Evolutionary conservation across 2,888 invertebrate genomes (phyloP).

Genomic region (Drosophila nr. fundita): DNA sequence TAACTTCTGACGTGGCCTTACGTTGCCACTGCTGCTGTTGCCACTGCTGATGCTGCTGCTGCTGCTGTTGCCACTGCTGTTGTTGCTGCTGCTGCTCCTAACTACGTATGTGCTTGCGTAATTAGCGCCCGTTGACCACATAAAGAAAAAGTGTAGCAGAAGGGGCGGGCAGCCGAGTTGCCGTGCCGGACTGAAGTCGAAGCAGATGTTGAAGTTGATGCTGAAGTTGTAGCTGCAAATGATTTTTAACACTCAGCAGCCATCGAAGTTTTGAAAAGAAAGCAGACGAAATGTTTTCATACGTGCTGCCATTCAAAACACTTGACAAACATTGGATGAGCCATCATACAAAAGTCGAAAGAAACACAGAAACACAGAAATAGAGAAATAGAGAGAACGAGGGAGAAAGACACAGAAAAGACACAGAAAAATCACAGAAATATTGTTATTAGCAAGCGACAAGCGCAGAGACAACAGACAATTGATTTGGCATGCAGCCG

Average conservation of each 20-base stretch:
- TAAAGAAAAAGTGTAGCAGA: slow-evolving; percentile 60
- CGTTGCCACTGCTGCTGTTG: slow-evolving; percentile 28
- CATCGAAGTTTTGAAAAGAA: slow-evolving; percentile 52
- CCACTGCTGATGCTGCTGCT: no score
- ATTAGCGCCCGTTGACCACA: slow-evolving; percentile 62
- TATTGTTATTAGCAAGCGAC: slow-evolving; percentile 64
- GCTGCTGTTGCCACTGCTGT: slow-evolving; percentile 1
- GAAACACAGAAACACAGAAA: slow-evolving; percentile 15
- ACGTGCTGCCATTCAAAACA: slow-evolving; percentile 65
- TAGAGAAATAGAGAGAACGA: slow-evolving; percentile 11
- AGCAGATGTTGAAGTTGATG: slow-evolving; percentile 21
- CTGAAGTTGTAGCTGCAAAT: slow-evolving; percentile 16
- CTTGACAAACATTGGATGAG: slow-evolving; percentile 65
- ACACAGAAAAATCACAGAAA: slow-evolving; percentile 42
- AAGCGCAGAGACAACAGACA: slow-evolving; percentile 56
- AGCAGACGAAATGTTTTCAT: slow-evolving; percentile 54
- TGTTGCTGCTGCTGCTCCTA: slow-evolving; percentile 11
- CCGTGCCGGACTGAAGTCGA: slow-evolving; percentile 30
- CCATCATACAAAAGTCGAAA: slow-evolving; percentile 27
- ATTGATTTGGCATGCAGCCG: slow-evolving; percentile 76
- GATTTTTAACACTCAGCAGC: slow-evolving; percentile 34
- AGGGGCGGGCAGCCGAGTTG: slow-evolving; percentile 28
- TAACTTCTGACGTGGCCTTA: slow-evolving; percentile 32
- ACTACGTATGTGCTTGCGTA: slow-evolving; percentile 68
- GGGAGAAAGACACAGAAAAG: slow-evolving; percentile 32